Evolutionary conservation across 2,888 invertebrate genomes (phyloP), one percentile per base, ranked within the genome.

Genomic region (Pardosa pseudoannulata): DNA sequence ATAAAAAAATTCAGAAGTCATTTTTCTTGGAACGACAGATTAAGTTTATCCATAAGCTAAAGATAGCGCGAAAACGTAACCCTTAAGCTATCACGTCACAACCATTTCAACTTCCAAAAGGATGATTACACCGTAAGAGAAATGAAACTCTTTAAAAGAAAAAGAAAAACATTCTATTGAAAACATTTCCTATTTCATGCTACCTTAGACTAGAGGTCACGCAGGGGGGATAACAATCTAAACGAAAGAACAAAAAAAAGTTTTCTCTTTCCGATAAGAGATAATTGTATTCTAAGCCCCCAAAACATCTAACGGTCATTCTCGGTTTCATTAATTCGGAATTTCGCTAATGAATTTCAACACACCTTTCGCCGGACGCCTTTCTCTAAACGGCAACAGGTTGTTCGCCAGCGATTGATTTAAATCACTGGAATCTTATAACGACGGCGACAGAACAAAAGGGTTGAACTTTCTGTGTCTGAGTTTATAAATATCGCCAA

Each of bases 401-500:
- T 56, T 23, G 56, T 56, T n/a, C n/a, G 6, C n/a, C 23, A 56
- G 11, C 23, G 56, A 56, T 56, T 23, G 23, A 2, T 1, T 56
- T 56, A 56, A 56, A n/a, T n/a, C n/a, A n/a, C n/a, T 56, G 56
- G 23, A 23, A 23, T 3, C 11, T 23, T 23, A 46, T 56, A 56
- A 56, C 23, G 56, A 56, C 23, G 23, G 23, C 1, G 16, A 23
- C 23, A 23, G 19, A 56, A 23, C 23, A 56, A 56, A 56, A 56
- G 56, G 23, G 56, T 56, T 56, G 56, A 56, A 56, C 56, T 56
- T 56, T 23, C 56, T 23, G 23, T 23, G 3, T 23, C 3, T 23
- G 56, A n/a, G n/a, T n/a, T 56, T 82, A 82, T 75, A 82, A 75
- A 82, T 82, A 82, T 46, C 46, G 31, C 41, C 28, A 80, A 46